Percentiles rank a stretch among this genome's conserved stretches.
Evolutionary conservation across 2,797 vertebrate genomes (phyloP).

Genomic region (Aplochiton taeniatus): DNA sequence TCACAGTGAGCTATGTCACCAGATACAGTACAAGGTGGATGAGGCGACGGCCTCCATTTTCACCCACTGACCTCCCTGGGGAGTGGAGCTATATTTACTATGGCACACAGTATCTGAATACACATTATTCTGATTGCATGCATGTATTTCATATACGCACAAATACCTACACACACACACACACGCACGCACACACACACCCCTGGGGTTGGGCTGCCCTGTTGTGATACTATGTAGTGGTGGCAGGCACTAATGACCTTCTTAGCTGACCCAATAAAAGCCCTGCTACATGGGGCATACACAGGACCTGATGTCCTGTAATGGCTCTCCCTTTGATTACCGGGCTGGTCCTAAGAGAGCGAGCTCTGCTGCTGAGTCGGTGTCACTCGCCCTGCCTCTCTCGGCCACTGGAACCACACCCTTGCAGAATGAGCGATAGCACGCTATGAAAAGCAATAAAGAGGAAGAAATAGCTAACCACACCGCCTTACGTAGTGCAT

Average conservation of each 20-base stretch:
- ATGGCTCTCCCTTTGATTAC: slow-evolving; percentile 51
- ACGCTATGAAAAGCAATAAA: neutral
- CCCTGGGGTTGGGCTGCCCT: neutral
- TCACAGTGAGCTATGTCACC: slow-evolving; percentile 43
- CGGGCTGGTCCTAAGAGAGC: slow-evolving; percentile 23
- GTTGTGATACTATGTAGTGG: neutral
- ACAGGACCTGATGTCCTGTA: slow-evolving; percentile 41
- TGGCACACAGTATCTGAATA: slow-evolving; percentile 20
- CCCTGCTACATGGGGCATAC: slow-evolving; percentile 41
- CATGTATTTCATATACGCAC: neutral
- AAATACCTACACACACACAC: slow-evolving; percentile 2
- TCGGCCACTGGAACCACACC: slow-evolving; percentile 17
- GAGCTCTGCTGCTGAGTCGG: slow-evolving; percentile 46
- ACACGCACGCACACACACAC: slow-evolving; percentile 10
- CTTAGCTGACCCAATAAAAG: slow-evolving; percentile 40
- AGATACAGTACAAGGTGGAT: slow-evolving; percentile 21
- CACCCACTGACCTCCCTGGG: slow-evolving; percentile 24
- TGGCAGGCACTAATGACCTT: slow-evolving; percentile 34
- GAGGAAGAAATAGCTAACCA: slow-evolving; percentile 26
- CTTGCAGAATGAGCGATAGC: slow-evolving; percentile 12
- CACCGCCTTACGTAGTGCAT: slow-evolving; percentile 14
- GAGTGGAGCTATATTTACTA: slow-evolving; percentile 24
- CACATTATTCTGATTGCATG: neutral
- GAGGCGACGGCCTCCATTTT: slow-evolving; percentile 5
- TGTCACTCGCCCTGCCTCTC: slow-evolving; percentile 34